Conservation (phyloP, 1,140 invertebrate genomes). For the Drosophila arawakana region DNA sequence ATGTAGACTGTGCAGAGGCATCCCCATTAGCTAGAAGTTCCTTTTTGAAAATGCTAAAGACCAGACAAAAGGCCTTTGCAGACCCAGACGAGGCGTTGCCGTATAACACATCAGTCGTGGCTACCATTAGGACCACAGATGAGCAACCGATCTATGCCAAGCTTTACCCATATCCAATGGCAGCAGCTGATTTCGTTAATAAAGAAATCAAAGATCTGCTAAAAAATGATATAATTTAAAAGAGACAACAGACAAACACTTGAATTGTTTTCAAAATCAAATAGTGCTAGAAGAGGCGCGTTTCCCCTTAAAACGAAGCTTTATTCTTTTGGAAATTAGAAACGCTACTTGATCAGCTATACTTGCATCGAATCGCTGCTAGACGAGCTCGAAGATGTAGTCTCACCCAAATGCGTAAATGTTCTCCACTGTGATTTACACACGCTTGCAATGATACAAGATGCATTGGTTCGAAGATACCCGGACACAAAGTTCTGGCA, state of each 20-base stretch:
- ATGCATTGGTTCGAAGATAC: constrained; percentile 15
- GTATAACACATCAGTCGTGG: no score
- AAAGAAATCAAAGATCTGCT: constrained; percentile 2
- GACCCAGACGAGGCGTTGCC: no score
- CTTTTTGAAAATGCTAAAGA: no score
- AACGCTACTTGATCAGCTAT: constrained; percentile 7
- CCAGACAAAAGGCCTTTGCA: no score
- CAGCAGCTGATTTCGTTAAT: neutral
- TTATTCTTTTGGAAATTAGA: constrained; percentile 23
- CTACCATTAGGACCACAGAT: neutral
- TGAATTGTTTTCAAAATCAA: constrained; percentile 32
- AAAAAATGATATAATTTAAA: constrained; percentile 2
- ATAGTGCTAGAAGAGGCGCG: constrained; percentile 22
- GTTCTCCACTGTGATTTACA: constrained; percentile 31
- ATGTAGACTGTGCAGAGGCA: no score
- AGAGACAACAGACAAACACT: constrained; percentile 18
- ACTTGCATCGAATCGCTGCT: constrained; percentile 13
- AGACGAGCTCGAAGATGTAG: neutral
- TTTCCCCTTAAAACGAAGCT: constrained; percentile 14
- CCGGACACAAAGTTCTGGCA: constrained; percentile 34
- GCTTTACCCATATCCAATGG: constrained; percentile 5
- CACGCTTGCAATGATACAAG: constrained; percentile 25
- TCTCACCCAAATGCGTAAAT: constrained; percentile 16
- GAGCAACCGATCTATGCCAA: neutral
- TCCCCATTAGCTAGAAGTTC: no score